Evolutionary conservation across 92 coral and sea anemone genomes (phyloP).

Genomic region (Palythoa heliodiscus): DNA sequence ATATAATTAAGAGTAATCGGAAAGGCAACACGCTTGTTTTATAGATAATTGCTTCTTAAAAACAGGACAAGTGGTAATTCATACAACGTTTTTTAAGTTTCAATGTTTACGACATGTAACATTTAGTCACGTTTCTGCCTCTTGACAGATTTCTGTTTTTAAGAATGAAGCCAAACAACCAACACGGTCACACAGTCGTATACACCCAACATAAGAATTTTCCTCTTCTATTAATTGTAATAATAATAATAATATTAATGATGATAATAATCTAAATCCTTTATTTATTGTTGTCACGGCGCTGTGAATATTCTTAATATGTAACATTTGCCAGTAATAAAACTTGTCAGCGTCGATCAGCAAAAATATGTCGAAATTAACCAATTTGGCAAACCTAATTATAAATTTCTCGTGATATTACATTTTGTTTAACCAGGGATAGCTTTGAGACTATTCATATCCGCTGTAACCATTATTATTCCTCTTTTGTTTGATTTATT

Average conservation of each 20-base stretch:
- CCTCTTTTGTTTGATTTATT: slow-evolving; percentile 29
- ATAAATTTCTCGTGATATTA: background rate
- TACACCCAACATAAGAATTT: too few relatives aligned
- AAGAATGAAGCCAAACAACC: background rate
- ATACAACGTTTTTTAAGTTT: background rate
- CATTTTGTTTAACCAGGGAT: slow-evolving; percentile 33
- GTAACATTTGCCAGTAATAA: background rate
- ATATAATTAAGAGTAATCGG: background rate
- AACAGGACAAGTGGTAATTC: background rate
- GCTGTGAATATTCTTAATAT: background rate
- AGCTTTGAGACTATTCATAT: slow-evolving; percentile 30
- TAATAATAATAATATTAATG: too few relatives aligned
- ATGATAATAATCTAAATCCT: background rate
- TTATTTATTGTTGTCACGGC: background rate
- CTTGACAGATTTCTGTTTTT: background rate
- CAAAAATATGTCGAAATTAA: slow-evolving; percentile 16
- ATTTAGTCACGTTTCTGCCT: background rate
- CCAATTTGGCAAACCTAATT: slow-evolving; percentile 38
- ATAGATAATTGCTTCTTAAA: background rate
- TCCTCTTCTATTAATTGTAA: too few relatives aligned
- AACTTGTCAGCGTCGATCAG: background rate
- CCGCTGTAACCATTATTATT: slow-evolving; percentile 29
- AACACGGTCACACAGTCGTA: too few relatives aligned
- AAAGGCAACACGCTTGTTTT: background rate
- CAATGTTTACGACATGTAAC: background rate